phyloP scores from a whole-genome alignment of 2,797 vertebrate genomes.

The Sebastes matsubarae region DNA sequence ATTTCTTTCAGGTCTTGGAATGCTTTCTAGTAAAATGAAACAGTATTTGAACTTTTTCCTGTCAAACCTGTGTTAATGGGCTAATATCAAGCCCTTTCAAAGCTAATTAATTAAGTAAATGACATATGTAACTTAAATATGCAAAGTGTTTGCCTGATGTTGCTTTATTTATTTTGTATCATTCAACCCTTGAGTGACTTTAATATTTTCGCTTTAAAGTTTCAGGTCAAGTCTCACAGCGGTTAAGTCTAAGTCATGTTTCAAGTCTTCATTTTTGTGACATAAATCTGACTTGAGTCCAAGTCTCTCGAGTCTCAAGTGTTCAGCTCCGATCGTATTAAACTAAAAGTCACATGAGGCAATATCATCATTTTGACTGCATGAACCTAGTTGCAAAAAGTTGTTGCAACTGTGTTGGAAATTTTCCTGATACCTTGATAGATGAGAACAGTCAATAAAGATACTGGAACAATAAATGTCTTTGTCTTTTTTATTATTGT shows the following conservation, averaged over 20 bases:
- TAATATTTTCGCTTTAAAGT: background rate
- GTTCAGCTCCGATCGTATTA: background rate
- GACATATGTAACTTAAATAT: background rate
- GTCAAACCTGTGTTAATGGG: background rate
- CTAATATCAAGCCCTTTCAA: background rate
- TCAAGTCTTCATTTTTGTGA: background rate
- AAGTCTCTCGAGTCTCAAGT: background rate
- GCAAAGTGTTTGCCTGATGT: background rate
- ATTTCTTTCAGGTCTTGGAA: background rate
- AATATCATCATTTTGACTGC: background rate
- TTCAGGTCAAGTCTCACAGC: background rate
- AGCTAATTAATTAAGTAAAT: background rate
- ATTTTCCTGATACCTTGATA: too few species aligned
- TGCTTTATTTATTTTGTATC: background rate
- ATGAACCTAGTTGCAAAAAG: background rate
- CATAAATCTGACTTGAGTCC: background rate
- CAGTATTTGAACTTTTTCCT: background rate
- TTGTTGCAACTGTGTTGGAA: too few species aligned
- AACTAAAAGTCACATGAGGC: background rate
- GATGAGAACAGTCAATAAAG: too few species aligned
- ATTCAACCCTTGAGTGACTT: background rate
- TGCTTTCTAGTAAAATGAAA: background rate
- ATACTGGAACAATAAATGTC: too few species aligned
- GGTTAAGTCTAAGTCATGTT: background rate
- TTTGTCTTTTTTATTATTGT: accelerated